Conservation (phyloP, 2,888 invertebrate species). For the Nephrotoma flavescens region DNA sequence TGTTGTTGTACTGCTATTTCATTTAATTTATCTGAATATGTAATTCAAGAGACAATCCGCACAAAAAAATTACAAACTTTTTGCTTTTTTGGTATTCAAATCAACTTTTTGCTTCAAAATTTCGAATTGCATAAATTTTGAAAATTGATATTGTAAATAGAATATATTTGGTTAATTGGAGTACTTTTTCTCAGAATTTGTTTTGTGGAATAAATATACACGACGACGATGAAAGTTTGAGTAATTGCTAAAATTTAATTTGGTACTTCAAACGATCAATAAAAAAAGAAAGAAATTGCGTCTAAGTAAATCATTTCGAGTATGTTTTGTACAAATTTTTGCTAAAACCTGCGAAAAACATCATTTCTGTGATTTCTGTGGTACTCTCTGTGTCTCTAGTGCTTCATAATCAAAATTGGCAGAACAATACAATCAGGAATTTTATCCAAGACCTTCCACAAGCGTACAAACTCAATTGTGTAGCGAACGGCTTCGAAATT, state of each 20-base stretch:
- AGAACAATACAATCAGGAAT: too few species aligned
- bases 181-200: neutral
- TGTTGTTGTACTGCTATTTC: neutral
- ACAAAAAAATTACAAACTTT: neutral
- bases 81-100: neutral
- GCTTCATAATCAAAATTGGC: too few species aligned
- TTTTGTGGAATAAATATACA: neutral
- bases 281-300: too few species aligned
- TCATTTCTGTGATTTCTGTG: too few species aligned
- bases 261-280: neutral
- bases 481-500: too few species aligned
- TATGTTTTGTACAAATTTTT: too few species aligned
- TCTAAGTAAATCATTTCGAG: too few species aligned
- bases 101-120: neutral
- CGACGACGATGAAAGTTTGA: neutral
- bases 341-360: too few species aligned
- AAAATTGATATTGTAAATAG: neutral
- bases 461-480: too few species aligned
- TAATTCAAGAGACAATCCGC: neutral
- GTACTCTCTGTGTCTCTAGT: too few species aligned
- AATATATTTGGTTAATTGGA: neutral
- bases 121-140: neutral
- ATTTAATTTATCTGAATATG: neutral
- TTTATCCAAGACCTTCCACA: too few species aligned
- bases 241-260: neutral